These are phyloP conservation scores for Cydia strobilella DNA, from an alignment of 1,140 invertebrate species.

Conservation along the genomic window DNA sequence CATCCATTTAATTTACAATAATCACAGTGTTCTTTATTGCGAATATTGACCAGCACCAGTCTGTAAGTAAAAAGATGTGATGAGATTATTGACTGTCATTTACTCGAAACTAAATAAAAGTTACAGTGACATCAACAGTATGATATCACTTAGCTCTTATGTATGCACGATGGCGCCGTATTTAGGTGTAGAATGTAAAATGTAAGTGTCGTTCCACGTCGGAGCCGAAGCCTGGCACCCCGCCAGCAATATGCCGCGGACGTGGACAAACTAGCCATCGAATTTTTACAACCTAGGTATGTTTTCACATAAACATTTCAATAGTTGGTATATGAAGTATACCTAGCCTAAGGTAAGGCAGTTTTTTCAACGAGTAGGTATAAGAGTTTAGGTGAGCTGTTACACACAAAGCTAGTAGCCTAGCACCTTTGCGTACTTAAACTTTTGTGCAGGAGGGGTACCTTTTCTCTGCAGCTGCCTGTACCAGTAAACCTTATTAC, in stretches of 20 bases:
- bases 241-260: slow-evolving; percentile 56
- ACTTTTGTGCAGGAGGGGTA: too few relatives aligned
- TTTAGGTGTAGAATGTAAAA: slow-evolving; percentile 35
- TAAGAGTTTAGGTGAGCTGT: not conserved
- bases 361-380: not conserved
- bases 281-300: slow-evolving; percentile 62
- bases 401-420: too few relatives aligned
- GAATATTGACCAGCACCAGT: too few relatives aligned
- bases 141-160: not conserved
- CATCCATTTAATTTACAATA: too few relatives aligned
- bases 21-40: too few relatives aligned
- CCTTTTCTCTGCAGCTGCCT: too few relatives aligned
- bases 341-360: not conserved
- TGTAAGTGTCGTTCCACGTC: slow-evolving; percentile 44
- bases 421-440: too few relatives aligned
- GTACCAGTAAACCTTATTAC: too few relatives aligned
- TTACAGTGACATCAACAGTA: too few relatives aligned
- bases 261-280: slow-evolving; percentile 52
- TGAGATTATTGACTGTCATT: too few relatives aligned
- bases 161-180: not conserved
- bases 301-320: slow-evolving; percentile 45
- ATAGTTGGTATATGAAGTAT: slow-evolving; percentile 1
- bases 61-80: too few relatives aligned
- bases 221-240: slow-evolving; percentile 46
- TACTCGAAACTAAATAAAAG: too few relatives aligned